Conservation (phyloP, 2,888 invertebrate genomes). For the Hydropsyche betteni region DNA sequence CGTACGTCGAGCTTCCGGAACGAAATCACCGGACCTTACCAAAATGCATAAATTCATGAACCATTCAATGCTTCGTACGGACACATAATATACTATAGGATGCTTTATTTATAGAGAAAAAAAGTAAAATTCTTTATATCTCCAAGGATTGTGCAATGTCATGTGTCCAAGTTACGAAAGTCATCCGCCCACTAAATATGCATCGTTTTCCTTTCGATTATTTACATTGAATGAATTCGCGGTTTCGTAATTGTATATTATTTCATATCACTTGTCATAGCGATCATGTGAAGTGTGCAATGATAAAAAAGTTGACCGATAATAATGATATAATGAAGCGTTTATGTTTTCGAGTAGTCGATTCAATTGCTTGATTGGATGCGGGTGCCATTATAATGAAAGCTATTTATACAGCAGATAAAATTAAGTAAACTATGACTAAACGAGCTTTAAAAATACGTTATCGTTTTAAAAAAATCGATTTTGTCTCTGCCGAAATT, state of each 20-base stretch:
- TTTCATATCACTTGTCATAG: too few species aligned
- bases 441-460: too few species aligned
- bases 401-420: not conserved
- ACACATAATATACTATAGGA: too few species aligned
- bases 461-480: not conserved
- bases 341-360: too few species aligned
- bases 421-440: not conserved
- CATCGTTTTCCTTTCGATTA: not conserved
- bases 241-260: too few species aligned
- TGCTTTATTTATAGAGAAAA: too few species aligned
- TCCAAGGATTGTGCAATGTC: not conserved
- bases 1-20: conserved; percentile 16
- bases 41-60: not conserved
- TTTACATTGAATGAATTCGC: too few species aligned
- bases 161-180: not conserved
- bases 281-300: too few species aligned
- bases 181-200: conserved; percentile 1
- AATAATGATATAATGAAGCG: too few species aligned
- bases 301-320: too few species aligned
- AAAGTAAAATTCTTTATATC: not conserved
- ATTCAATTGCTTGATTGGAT: too few species aligned
- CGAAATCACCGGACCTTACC: conserved; percentile 15
- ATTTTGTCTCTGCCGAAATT: conserved; percentile 3
- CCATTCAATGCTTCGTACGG: too few species aligned
- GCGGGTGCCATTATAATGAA: not conserved